Conservation (phyloP, 2,888 invertebrate species). For the Trissonchulus latispiculum region DNA sequence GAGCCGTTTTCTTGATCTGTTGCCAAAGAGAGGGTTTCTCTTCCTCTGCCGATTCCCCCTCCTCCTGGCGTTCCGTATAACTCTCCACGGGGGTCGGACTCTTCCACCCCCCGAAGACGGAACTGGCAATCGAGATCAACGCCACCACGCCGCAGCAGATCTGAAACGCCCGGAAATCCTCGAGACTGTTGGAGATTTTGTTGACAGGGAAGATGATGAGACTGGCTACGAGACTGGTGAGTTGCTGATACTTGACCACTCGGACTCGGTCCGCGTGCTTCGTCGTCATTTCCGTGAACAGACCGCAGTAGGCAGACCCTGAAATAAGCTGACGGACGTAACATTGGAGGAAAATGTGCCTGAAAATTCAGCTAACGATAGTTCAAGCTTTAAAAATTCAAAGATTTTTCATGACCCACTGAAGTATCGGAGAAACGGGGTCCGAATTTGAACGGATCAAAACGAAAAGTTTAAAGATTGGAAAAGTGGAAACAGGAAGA, state of each 20-base stretch:
- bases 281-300: slow-evolving; percentile 42
- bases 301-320: slow-evolving; percentile 40
- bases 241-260: slow-evolving; percentile 34
- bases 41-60: background rate
- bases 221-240: slow-evolving; percentile 35
- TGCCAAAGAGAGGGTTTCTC: background rate
- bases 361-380: too few relatives aligned
- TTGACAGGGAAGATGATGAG: slow-evolving; percentile 36
- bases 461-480: too few relatives aligned
- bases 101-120: slow-evolving; percentile 11
- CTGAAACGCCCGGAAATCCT: slow-evolving; percentile 38
- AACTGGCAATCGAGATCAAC: slow-evolving; percentile 28
- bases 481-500: too few relatives aligned
- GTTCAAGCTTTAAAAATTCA: too few relatives aligned
- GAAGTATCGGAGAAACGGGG: too few relatives aligned
- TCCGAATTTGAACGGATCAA: too few relatives aligned
- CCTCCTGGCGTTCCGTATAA: background rate
- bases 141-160: slow-evolving; percentile 33
- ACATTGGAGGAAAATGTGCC: too few relatives aligned
- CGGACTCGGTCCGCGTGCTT: slow-evolving; percentile 35
- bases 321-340: too few relatives aligned
- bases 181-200: slow-evolving; percentile 36
- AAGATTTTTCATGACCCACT: too few relatives aligned
- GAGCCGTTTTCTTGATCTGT: background rate
- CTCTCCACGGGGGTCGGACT: slow-evolving; percentile 7